Conservation (phyloP, 2,888 invertebrate genomes). For the Pseudococcus longispinus region DNA sequence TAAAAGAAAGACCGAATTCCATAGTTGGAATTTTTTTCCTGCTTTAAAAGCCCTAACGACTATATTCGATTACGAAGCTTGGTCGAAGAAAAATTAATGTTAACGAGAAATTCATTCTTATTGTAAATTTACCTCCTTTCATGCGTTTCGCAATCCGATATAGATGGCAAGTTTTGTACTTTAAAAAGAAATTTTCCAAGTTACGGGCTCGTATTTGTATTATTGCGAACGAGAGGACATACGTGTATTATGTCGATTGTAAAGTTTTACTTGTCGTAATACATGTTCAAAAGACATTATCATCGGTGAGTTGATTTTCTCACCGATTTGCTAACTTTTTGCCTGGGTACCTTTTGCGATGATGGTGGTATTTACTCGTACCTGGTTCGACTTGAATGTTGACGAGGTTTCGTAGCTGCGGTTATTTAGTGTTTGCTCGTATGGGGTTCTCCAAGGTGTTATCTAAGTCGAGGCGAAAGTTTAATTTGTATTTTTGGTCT, state of each 20-base stretch:
- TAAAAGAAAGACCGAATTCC: neutral
- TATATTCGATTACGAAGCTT: neutral
- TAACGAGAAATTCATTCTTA: neutral
- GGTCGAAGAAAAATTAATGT: neutral
- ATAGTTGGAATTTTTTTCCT: neutral
- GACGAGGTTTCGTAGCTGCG: neutral
- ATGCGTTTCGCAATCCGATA: neutral
- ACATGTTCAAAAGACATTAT: neutral
- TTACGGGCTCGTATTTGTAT: neutral
- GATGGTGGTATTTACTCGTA: neutral
- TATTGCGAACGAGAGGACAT: neutral
- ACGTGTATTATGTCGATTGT: neutral
- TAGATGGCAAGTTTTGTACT: neutral
- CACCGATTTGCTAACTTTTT: neutral
- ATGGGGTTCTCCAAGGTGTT: neutral
- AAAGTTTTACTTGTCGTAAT: neutral
- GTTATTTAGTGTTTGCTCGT: neutral
- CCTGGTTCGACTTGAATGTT: neutral
- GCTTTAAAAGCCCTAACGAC: neutral
- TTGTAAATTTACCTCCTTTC: too few relatives aligned
- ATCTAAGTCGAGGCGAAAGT: neutral
- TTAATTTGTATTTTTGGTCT: neutral
- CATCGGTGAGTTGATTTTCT: constrained; percentile 6
- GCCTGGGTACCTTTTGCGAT: neutral
- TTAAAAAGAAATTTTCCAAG: neutral